Percentiles rank a stretch among this genome's conserved stretches.
phyloP scores from a whole-genome alignment of 2,113 vertebrate genomes.

The Asarcornis scutulata region DNA sequence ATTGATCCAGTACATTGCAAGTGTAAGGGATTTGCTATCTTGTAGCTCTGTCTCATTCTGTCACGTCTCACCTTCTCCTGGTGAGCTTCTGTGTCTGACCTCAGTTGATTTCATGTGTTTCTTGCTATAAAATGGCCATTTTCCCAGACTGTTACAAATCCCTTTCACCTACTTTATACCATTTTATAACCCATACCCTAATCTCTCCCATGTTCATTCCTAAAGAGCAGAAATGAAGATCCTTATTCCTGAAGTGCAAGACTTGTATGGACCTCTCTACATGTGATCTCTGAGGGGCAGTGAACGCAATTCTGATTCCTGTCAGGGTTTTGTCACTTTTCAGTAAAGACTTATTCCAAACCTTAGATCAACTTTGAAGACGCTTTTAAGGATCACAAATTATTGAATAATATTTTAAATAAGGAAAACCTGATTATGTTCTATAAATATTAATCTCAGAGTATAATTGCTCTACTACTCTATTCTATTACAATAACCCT shows the following conservation, averaged over 20 bases:
- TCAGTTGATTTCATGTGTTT: background rate
- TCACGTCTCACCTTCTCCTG: background rate
- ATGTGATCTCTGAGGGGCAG: background rate
- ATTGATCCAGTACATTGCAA: background rate
- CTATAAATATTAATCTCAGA: conserved; percentile 61
- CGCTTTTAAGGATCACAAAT: background rate
- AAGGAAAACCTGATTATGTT: conserved; percentile 52
- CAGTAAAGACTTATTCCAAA: background rate
- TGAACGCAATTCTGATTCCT: background rate
- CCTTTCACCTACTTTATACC: background rate
- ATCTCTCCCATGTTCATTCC: background rate
- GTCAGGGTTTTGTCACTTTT: background rate
- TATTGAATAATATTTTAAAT: conserved; percentile 53
- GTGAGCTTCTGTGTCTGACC: background rate
- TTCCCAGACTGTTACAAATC: background rate
- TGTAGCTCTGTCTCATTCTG: background rate
- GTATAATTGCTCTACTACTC: conserved; percentile 63
- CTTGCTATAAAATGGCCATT: background rate
- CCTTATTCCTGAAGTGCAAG: background rate
- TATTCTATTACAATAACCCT: conserved; percentile 69
- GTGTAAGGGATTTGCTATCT: background rate
- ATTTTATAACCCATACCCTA: background rate
- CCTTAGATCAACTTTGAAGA: background rate
- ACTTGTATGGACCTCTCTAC: background rate
- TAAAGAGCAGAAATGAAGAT: background rate